Base-by-base conservation (phyloP, 2,797 vertebrate species). In the Psittacula echo region DNA sequence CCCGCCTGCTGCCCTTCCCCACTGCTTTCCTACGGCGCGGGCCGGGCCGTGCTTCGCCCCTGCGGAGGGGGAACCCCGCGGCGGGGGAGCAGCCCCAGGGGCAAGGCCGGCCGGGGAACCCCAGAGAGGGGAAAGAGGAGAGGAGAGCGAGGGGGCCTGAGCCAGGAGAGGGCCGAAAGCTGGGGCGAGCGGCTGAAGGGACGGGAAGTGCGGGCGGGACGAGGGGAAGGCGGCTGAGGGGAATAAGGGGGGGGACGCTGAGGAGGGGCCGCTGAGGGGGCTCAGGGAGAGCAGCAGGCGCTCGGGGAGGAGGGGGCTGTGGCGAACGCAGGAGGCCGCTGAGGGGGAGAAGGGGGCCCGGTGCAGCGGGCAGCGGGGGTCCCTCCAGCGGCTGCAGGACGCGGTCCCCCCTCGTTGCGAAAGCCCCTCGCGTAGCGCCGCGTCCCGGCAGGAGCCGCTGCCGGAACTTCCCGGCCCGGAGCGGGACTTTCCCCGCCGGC, bases 381-480 rank as follows among this genome's bases (percentile, higher is more conserved):
- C 74, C 7, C 20, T 16, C 22, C 9, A 16, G 84, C 51, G 42
- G n/a, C n/a, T 7, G 68, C 45, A 39, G 27, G 71, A 42, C 10
- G 45, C 17, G 26, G 16, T 65, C 1, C 39, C 14, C 27, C 11
- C 22, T 27, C n/a, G 3, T 79, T 89, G 87, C 71, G 79, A 67
- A 77, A 95, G 60, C 39, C 34, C 82, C 19, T 30, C 30, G 17
- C 60, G 45, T 6, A 34, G 41, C 41, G 30, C 76, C 4, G 62
- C 37, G 74, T 48, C n/a, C 84, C 74, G 19, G 41, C 45, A 29
- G 71, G 61, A 47, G 89, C 58, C 61, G 72, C 87, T 15, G 81
- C 72, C 79, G 96, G 96, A 87, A 79, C 62, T 91, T 71, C 96
- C 96, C 56, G 45, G 23, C 34, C 42, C 32, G 1, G 14, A 16